Base-by-base conservation (phyloP, 2,888 invertebrate species). In the Dryadula phaetusa region DNA sequence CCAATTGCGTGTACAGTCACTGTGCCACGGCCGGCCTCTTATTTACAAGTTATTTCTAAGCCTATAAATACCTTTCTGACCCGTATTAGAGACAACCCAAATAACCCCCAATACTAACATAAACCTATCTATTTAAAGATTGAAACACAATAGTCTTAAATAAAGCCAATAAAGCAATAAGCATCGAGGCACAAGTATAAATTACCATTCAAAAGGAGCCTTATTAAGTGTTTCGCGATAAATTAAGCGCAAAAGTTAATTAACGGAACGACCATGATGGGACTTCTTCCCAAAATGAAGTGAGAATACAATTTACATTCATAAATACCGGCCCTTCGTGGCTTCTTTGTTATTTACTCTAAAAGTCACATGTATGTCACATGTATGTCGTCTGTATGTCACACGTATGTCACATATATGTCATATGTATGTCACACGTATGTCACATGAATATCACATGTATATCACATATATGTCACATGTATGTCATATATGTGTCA, bases 201-300 rank as follows among this genome's bases (percentile, higher is more conserved):
- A 72, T 70, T 49, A 62, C 67, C 62, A 56, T 65, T 68, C 37
- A 68, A 68, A 72, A 46, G 40, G 66, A 65, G 47, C 67, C 66
- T 70, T 68, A 70, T 72, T 72, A 68, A 67, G 66, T 34, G 66
- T 61, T 66, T 70, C 67, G 66, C 46, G 64, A 72, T 72, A 69
- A 72, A 72, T 70, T 70, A 60, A 64, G 53, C 64, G 49, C 64
- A 64, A 69, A 70, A 70, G 68, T 66, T 72, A 70, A 72, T 72
- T 72, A 72, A 70, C 68, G 64, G 61, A 70, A 70, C 70, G 70
- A 42, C 66, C 69, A 64, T 64, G 71, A 71, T 64, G 69, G 53
- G 66, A 70, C 64, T 58, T 56, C 37, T 62, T 66, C 47, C 56
- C 62, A 47, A 66, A 65, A 62, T 44, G 68, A 44, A 42, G 56